Evolutionary conservation across 2,797 vertebrate genomes (phyloP), one percentile per base, ranked within the genome.

Genomic region (Danionella dracula): DNA sequence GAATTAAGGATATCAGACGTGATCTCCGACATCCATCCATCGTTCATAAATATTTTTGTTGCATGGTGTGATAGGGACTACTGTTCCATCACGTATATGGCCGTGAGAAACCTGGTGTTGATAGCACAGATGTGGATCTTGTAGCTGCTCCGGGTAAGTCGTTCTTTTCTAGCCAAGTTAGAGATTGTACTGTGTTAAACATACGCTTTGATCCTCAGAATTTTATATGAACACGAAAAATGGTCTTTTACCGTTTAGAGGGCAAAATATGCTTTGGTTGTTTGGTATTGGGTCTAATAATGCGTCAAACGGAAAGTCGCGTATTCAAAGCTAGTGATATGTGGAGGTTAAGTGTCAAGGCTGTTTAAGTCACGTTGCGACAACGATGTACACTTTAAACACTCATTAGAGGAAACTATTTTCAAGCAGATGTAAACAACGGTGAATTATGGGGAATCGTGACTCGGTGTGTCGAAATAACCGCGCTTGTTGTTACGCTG

Each of bases 71-170:
- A 71, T 59, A 32, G 46, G 32, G 23, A 41, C 45, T 50, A n/a
- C 45, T 10, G 9, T 48, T 62, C 20, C 44, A 60, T 35, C 31
- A 56, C 40, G 49, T 51, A 13, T 53, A 55, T 40, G 58, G 42
- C 34, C 23, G 60, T 65, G 66, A 72, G 72, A 71, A 68, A 31
- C 71, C 49, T 57, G 48, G 56, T 82, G 71, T 59, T 74, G 74
- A 44, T 62, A 79, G 72, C 77, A 80, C 88, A 85, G 87, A 90
- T 90, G 90, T 86, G 85, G 86, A 88, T 65, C 48, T 83, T 51
- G 75, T 61, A 73, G 67, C 74, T 46, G 78, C 80, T 80, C 76
- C 59, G 59, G 90, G 90, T 91, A 85, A 89, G 90, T 88, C 72
- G 72, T 79, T 84, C 73, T 74, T n/a, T n/a, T 71, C 38, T 44